These are phyloP conservation scores for Syndactyla subalaris DNA, from an alignment of 2,797 vertebrate species.

Conservation along the genomic window DNA sequence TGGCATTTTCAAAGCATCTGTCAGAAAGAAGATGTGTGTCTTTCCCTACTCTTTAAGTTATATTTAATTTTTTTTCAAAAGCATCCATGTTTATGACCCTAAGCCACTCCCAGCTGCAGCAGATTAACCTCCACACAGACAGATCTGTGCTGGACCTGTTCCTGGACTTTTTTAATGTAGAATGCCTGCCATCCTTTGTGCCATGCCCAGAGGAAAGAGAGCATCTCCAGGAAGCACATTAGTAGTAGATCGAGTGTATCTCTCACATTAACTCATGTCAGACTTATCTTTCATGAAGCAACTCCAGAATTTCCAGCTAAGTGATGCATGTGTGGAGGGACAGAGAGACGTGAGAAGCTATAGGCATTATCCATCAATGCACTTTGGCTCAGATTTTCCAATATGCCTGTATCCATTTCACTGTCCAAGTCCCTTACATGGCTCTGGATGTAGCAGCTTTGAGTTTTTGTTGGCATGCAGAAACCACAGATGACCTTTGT, in stretches of 20 bases:
- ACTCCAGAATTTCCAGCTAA: neutral
- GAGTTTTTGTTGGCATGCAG: neutral
- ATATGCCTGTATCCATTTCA: neutral
- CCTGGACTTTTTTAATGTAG: neutral
- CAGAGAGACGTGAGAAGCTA: neutral
- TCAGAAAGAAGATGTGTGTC: neutral
- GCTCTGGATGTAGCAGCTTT: neutral
- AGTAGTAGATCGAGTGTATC: neutral
- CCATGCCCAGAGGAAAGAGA: neutral
- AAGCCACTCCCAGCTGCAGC: slow-evolving; percentile 20
- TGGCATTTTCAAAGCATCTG: neutral
- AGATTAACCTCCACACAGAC: slow-evolving; percentile 19
- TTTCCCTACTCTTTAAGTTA: neutral
- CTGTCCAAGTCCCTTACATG: neutral
- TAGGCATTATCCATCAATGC: neutral
- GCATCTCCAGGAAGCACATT: neutral
- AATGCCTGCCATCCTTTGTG: neutral
- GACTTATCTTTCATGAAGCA: neutral
- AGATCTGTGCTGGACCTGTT: neutral
- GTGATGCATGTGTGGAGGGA: neutral
- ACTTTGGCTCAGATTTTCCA: neutral
- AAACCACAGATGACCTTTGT: neutral
- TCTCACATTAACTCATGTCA: neutral
- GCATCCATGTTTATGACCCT: neutral
- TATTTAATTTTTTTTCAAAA: neutral